Evolutionary conservation across 2,113 vertebrate species (phyloP).

Genomic region (Salvelinus alpinus): DNA sequence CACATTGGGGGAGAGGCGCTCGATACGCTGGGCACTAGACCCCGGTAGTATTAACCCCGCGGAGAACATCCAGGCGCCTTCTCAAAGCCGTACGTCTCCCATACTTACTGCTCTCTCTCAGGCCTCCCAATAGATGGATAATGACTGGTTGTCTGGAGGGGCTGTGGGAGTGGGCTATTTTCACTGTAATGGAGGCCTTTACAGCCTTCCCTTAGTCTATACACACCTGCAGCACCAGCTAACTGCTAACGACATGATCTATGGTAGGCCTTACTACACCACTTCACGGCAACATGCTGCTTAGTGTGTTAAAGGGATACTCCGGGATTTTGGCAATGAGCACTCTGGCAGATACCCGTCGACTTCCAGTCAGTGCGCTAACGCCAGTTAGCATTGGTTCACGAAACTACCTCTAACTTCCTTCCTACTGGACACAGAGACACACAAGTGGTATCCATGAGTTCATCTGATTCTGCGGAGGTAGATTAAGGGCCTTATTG

Average conservation of each 20-base stretch:
- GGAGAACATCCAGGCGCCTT: conserved; percentile 50
- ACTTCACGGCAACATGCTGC: too few species aligned
- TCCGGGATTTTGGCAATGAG: too few species aligned
- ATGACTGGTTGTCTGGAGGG: conserved; percentile 72
- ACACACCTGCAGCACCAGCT: conserved; percentile 69
- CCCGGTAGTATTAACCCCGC: background rate
- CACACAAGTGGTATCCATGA: too few species aligned
- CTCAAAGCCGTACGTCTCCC: conserved; percentile 70
- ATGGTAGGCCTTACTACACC: conserved; percentile 49
- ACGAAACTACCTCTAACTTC: too few species aligned
- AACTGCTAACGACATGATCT: conserved; percentile 65
- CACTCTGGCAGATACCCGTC: too few species aligned
- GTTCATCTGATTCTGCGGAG: too few species aligned
- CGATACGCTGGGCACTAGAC: too few species aligned
- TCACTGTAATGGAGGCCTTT: conserved; percentile 72
- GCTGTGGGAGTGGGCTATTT: conserved; percentile 65
- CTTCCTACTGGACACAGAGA: too few species aligned
- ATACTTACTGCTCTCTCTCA: conserved; percentile 71
- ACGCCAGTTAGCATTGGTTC: too few species aligned
- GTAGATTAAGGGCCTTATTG: too few species aligned
- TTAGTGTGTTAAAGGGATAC: too few species aligned
- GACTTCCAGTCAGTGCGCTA: too few species aligned
- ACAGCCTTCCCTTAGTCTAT: conserved; percentile 59
- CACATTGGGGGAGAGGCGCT: conserved; percentile 28
- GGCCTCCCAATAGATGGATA: conserved; percentile 73